These are phyloP conservation scores for Phrynocephalus versicolor DNA, from an alignment of 2,113 vertebrate genomes.

Conservation along the genomic window DNA sequence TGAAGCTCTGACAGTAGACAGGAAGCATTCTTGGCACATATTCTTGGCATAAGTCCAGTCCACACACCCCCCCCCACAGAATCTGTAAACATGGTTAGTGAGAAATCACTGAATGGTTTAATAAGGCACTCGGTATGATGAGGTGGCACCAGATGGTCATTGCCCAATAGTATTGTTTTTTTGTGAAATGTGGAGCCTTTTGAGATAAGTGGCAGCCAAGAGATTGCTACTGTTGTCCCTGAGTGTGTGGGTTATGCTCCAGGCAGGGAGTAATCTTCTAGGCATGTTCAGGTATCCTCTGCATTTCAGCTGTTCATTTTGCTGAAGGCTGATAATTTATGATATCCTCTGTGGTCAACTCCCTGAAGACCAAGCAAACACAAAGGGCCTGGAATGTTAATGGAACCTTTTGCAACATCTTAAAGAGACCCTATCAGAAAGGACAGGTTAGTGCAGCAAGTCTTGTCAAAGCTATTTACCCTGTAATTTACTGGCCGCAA, in stretches of 20 bases:
- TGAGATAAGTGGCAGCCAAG: conserved; percentile 63
- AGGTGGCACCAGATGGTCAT: conserved; percentile 57
- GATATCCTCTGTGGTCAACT: conserved; percentile 64
- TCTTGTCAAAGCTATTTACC: neutral
- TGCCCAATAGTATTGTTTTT: conserved; percentile 50
- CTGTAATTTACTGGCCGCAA: conserved; percentile 35
- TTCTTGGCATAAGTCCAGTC: too few relatives aligned
- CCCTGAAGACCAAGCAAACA: conserved; percentile 66
- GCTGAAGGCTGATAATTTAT: conserved; percentile 79
- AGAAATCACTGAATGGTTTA: conserved; percentile 59
- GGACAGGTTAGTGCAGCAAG: neutral
- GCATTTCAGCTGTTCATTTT: conserved; percentile 73
- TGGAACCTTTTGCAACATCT: conserved; percentile 60
- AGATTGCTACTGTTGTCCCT: neutral
- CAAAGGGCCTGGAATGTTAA: conserved; percentile 78
- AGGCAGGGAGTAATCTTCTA: conserved; percentile 72
- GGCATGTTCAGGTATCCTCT: conserved; percentile 69
- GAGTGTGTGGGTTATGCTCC: conserved; percentile 33
- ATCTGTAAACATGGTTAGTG: conserved; percentile 16
- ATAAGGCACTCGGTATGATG: conserved; percentile 39
- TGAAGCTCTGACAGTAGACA: too few relatives aligned
- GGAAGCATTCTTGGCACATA: too few relatives aligned
- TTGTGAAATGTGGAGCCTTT: conserved; percentile 52
- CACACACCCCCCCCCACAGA: neutral
- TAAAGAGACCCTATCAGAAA: conserved; percentile 63